Percentiles rank a stretch among this genome's conserved stretches.
Evolutionary conservation across 2,888 invertebrate species (phyloP).

Genomic region (Cheiracanthium punctorium): DNA sequence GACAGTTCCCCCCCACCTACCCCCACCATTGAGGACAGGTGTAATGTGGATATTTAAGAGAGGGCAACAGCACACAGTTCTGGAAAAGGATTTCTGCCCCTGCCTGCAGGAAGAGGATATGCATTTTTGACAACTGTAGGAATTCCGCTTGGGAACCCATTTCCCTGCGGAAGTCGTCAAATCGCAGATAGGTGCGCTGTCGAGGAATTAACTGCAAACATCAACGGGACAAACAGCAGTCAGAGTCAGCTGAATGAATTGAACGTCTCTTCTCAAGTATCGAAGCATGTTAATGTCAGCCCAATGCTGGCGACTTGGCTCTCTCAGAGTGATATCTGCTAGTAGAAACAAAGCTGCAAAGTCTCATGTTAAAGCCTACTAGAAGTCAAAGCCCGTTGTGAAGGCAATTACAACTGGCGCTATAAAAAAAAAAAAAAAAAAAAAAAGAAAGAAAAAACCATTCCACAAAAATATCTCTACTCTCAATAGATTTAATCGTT

Average conservation of each 20-base stretch:
- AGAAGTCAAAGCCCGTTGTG: too few relatives aligned
- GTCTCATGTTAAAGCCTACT: too few relatives aligned
- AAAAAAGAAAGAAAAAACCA: too few relatives aligned
- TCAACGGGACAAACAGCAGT: background rate
- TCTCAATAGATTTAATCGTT: too few relatives aligned
- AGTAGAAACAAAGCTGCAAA: too few relatives aligned
- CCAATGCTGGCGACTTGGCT: background rate
- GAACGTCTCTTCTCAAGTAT: background rate
- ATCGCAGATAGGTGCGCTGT: background rate
- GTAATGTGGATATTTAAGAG: slow-evolving; percentile 4
- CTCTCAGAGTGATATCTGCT: slow-evolving; percentile 8
- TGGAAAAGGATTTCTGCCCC: slow-evolving; percentile 26
- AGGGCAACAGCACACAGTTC: background rate
- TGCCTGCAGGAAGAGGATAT: slow-evolving; percentile 53
- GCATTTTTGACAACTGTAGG: slow-evolving; percentile 39
- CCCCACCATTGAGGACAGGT: slow-evolving; percentile 32
- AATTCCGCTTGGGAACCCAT: slow-evolving; percentile 38
- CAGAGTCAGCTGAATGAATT: background rate
- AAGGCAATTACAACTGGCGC: too few relatives aligned
- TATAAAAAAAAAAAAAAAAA: too few relatives aligned
- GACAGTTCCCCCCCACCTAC: slow-evolving; percentile 13
- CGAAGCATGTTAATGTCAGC: background rate
- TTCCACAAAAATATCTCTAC: too few relatives aligned
- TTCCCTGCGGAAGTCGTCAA: slow-evolving; percentile 58
- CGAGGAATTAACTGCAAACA: background rate